Percentiles rank a stretch among this genome's conserved stretches.
These are phyloP conservation scores for Epirrhoe alternata DNA, from an alignment of 2,888 invertebrate genomes.

Conservation along the genomic window DNA sequence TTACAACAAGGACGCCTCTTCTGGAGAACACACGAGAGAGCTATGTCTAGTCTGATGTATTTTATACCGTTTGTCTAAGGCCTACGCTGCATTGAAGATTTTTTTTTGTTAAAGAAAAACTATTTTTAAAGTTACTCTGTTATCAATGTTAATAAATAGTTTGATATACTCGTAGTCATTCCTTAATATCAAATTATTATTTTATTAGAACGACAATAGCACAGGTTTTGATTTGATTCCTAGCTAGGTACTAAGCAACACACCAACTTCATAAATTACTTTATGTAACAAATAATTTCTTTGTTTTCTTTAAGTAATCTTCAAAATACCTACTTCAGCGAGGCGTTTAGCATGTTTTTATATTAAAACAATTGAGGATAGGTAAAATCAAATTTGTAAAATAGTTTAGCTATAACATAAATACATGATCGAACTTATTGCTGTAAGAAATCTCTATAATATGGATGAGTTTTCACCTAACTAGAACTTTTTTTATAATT, in stretches of 20 bases:
- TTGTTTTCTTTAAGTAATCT: neutral
- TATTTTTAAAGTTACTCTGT: too few species aligned
- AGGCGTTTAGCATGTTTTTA: neutral
- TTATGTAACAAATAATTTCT: too few species aligned
- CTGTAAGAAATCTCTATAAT: conserved; percentile 2
- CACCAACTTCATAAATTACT: too few species aligned
- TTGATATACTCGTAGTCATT: too few species aligned
- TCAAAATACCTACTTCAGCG: conserved; percentile 10
- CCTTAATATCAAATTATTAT: too few species aligned
- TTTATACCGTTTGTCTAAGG: conserved; percentile 18
- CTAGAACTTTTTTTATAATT: neutral
- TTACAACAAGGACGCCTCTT: conserved; percentile 89
- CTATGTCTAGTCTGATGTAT: conserved; percentile 81
- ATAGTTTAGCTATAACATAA: neutral
- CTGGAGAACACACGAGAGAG: conserved; percentile 88
- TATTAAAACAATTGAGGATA: neutral
- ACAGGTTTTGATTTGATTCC: too few species aligned
- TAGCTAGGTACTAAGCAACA: too few species aligned
- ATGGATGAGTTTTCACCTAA: neutral
- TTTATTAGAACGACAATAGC: too few species aligned
- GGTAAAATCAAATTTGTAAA: conserved; percentile 1
- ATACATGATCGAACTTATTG: conserved; percentile 25
- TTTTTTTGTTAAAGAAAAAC: too few species aligned
- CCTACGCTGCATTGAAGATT: conserved; percentile 22
- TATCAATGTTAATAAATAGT: too few species aligned